Evolutionary conservation across 2,113 vertebrate species (phyloP).

Genomic region (Ciconia boyciana): DNA sequence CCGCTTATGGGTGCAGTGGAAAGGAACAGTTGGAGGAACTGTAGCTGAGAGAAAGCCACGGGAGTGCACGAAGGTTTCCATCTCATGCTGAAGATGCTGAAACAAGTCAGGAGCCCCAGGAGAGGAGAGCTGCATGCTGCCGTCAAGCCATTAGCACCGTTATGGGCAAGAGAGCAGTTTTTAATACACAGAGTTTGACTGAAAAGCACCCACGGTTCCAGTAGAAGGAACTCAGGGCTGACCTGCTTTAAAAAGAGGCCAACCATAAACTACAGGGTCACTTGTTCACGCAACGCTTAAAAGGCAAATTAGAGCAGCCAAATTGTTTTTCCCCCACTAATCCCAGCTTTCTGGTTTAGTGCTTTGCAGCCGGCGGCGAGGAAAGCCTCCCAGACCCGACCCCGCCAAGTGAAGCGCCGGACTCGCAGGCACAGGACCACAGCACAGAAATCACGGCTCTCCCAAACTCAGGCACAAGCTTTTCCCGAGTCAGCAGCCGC

Average conservation of each 20-base stretch:
- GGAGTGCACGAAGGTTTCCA: neutral
- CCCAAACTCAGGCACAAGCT: neutral
- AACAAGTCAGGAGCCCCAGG: neutral
- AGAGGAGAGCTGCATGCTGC: neutral
- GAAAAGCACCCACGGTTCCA: neutral
- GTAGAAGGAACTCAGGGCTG: neutral
- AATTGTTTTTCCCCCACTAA: neutral
- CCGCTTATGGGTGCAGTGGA: neutral
- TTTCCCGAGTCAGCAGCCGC: neutral
- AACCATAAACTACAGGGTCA: neutral
- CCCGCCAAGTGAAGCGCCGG: neutral
- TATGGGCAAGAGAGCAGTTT: neutral
- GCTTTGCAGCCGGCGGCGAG: accelerated
- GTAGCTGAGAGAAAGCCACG: neutral
- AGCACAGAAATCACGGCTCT: neutral
- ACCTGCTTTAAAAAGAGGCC: constrained; percentile 18
- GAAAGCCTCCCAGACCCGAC: neutral
- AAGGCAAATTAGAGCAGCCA: constrained; percentile 15
- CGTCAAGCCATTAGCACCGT: neutral
- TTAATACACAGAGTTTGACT: neutral
- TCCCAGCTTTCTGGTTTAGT: neutral
- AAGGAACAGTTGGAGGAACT: neutral
- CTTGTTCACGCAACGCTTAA: neutral
- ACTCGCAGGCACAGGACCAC: neutral
- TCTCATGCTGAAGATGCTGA: neutral